A percentile compares a stretch with the other conserved stretches of the same genome.
Evolutionary conservation across 2,888 invertebrate species (phyloP).

Genomic region (Stomorhina lunata): DNA sequence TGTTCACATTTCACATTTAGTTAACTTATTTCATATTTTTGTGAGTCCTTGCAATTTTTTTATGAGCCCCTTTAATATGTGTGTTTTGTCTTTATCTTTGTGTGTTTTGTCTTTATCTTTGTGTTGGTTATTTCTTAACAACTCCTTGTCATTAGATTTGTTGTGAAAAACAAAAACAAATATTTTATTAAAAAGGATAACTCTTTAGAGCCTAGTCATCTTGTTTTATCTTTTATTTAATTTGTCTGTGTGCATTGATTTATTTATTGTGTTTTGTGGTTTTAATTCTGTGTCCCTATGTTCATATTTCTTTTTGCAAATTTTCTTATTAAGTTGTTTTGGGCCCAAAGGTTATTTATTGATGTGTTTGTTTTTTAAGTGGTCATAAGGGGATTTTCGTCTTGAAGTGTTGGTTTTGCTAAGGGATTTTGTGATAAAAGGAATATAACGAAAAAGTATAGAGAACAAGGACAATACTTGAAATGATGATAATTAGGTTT

Average conservation of each 20-base stretch:
- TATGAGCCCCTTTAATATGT: no score
- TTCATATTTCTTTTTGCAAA: no score
- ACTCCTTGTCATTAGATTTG: background rate
- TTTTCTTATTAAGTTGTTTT: background rate
- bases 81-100: background rate
- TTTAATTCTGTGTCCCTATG: background rate
- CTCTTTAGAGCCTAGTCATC: no score
- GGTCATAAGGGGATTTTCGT: background rate
- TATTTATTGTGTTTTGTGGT: background rate
- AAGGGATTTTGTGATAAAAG: background rate
- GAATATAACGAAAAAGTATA: background rate
- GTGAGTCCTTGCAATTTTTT: no score
- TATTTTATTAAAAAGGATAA: conserved; percentile 3
- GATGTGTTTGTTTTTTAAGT: background rate
- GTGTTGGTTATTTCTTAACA: no score
- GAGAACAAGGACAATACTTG: background rate
- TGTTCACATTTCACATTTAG: no score
- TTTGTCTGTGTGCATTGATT: background rate
- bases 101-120: background rate
- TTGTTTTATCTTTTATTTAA: background rate
- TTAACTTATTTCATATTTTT: no score
- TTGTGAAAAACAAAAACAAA: background rate
- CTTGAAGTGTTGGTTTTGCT: background rate
- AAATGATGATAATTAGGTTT: background rate
- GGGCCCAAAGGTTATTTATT: background rate